These are phyloP conservation scores for Hycleus phaleratus DNA, from an alignment of 1,140 invertebrate species.

Conservation along the genomic window DNA sequence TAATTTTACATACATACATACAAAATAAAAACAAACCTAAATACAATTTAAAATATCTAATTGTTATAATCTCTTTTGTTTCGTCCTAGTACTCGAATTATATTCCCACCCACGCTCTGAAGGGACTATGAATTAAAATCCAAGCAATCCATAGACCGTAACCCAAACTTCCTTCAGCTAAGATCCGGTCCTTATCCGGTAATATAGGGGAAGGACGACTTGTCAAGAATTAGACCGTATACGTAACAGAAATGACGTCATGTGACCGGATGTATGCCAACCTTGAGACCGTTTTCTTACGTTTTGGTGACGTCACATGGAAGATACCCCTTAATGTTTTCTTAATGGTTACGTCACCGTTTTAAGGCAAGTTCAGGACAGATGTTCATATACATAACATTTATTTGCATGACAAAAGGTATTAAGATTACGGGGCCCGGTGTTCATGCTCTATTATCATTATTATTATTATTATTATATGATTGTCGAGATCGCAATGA, in stretches of 20 bases:
- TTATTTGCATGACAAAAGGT: constrained; percentile 37
- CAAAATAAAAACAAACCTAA: too few relatives aligned
- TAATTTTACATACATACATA: too few relatives aligned
- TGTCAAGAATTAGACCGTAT: constrained; percentile 8
- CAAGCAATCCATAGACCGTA: constrained; percentile 1
- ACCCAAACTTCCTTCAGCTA: constrained; percentile 1
- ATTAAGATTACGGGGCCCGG: constrained; percentile 37
- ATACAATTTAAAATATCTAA: too few relatives aligned
- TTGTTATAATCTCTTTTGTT: too few relatives aligned
- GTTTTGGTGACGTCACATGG: not conserved
- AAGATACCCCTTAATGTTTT: too few relatives aligned
- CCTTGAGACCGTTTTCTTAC: constrained; percentile 39
- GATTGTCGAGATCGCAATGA: constrained; percentile 26
- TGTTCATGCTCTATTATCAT: constrained; percentile 7
- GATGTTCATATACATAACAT: constrained; percentile 26
- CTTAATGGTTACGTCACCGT: constrained; percentile 26
- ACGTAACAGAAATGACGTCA: constrained; percentile 21
- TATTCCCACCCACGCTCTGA: too few relatives aligned
- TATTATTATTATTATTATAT: constrained; percentile 9
- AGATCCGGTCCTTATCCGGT: too few relatives aligned
- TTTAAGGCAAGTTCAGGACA: constrained; percentile 27
- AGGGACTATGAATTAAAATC: too few relatives aligned
- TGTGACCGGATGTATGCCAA: constrained; percentile 34
- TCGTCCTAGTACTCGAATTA: too few relatives aligned
- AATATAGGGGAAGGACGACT: not conserved